phyloP scores from a whole-genome alignment of 2,797 vertebrate species.

The Gallirallus australis region DNA sequence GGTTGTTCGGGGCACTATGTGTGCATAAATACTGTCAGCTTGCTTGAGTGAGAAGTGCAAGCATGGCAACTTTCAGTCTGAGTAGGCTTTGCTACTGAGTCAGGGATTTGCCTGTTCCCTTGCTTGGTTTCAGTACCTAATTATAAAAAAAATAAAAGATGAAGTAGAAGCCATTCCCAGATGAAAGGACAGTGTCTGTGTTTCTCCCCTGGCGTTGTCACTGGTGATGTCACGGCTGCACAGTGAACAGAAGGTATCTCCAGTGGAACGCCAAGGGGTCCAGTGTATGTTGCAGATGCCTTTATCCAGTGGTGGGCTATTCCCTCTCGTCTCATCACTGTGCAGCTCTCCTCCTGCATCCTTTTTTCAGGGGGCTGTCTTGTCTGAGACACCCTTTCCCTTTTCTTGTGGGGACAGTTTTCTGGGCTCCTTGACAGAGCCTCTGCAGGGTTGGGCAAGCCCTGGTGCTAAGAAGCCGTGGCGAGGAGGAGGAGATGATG shows the following conservation, averaged over 20 bases:
- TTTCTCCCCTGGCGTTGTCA: neutral
- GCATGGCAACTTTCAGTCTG: neutral
- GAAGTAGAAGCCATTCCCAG: neutral
- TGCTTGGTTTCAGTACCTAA: neutral
- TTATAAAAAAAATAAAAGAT: neutral
- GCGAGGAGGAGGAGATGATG: neutral
- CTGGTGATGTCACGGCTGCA: neutral
- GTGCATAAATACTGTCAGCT: rapidly evolving
- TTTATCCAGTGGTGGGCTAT: rapidly evolving
- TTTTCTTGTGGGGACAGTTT: neutral
- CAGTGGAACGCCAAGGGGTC: neutral
- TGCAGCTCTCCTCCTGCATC: neutral
- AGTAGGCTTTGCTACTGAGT: neutral
- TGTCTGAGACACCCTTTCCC: neutral
- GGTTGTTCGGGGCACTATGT: rapidly evolving
- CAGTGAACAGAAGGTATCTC: neutral
- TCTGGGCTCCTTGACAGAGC: neutral
- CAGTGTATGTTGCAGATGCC: rapidly evolving
- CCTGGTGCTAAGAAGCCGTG: neutral
- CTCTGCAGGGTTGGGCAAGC: rapidly evolving
- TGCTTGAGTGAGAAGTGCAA: rapidly evolving
- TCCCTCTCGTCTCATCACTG: rapidly evolving
- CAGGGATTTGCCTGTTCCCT: neutral
- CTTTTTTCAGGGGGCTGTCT: neutral
- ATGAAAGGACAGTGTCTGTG: neutral